Evolutionary conservation across 2,797 vertebrate genomes (phyloP).

Genomic region (Mallotus villosus): DNA sequence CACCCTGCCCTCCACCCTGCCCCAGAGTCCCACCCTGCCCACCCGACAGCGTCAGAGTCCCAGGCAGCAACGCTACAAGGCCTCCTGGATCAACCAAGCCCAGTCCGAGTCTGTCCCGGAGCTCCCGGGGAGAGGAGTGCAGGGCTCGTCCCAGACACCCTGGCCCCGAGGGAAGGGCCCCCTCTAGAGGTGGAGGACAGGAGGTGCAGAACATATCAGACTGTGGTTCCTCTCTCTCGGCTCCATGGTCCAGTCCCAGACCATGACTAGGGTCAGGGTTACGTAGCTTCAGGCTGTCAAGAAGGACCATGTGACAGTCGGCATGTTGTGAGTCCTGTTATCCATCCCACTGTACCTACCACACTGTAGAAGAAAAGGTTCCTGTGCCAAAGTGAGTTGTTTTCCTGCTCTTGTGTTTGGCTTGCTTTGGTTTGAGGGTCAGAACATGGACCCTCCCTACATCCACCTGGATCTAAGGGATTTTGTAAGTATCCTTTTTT

Average conservation of each 20-base stretch:
- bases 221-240: conserved; percentile 24
- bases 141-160: conserved; percentile 50
- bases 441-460: too few relatives aligned
- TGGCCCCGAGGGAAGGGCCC: conserved; percentile 65
- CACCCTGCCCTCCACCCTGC: too few relatives aligned
- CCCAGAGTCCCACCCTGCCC: conserved; percentile 29
- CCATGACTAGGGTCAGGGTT: conserved; percentile 42
- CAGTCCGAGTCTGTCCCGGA: conserved; percentile 38
- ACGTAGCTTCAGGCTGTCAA: conserved; percentile 2
- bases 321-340: conserved; percentile 31
- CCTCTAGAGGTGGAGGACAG: conserved; percentile 1
- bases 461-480: conserved; percentile 40
- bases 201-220: neutral
- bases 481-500: conserved; percentile 39
- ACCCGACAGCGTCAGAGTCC: neutral
- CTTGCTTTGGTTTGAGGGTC: conserved; percentile 54
- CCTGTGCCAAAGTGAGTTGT: conserved; percentile 49
- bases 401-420: conserved; percentile 43
- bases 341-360: conserved; percentile 38
- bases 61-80: conserved; percentile 56
- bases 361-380: conserved; percentile 56
- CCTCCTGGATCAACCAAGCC: conserved; percentile 63
- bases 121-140: conserved; percentile 44
- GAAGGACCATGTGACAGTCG: neutral
- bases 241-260: conserved; percentile 41